Evolutionary conservation across 2,888 invertebrate genomes (phyloP), one percentile per base, ranked within the genome.

Genomic region (Lithophane socia): DNA sequence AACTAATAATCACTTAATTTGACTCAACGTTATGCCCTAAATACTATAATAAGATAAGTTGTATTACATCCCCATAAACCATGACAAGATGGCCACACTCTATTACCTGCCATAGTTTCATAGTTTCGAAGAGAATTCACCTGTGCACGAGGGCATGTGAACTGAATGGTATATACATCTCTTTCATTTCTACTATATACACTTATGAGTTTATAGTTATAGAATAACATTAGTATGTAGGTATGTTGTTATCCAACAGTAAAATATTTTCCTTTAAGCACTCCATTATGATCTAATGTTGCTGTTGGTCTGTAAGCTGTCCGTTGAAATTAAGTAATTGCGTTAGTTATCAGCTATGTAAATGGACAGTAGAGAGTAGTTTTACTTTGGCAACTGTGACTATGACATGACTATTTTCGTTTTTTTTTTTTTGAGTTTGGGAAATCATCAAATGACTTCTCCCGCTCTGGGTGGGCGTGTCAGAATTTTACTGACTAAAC

Each of bases 81-180:
- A 84, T 87, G 85, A 87, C 87, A 87, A 84, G 86, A 79, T 86
- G 84, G 90, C 87, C 87, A 89, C 90, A 91, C 87, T 93, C 93
- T 93, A 91, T 87, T 93, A 89, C 91, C 87, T 89, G 75, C 80
- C 56, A 24, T 29, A 75, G 72, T 58, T 76, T 65, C 29, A 49
- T 60, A 69, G 77, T 60, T 77, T 61, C 73, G 68, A 86, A 79
- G 84, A 89, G 86, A 86, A 29, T 71, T 67, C 24, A 58, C 24
- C 52, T 72, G 10, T 56, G 24, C 54, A 65, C 44, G n/a, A 70
- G 29, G n/a, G 1, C 44, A 37, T 37, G 37, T 37, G 2, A n/a
- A 24, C 12, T 37, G 2, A n/a, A 24, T 9, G 13, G 13, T 4
- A 12, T 16, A 3, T 52, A 16, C 5, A 12, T 65, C 3, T 12